A percentile compares a stretch with the other conserved stretches of the same genome.
phyloP scores from a whole-genome alignment of 2,888 invertebrate genomes.

The Gerris lacustris region DNA sequence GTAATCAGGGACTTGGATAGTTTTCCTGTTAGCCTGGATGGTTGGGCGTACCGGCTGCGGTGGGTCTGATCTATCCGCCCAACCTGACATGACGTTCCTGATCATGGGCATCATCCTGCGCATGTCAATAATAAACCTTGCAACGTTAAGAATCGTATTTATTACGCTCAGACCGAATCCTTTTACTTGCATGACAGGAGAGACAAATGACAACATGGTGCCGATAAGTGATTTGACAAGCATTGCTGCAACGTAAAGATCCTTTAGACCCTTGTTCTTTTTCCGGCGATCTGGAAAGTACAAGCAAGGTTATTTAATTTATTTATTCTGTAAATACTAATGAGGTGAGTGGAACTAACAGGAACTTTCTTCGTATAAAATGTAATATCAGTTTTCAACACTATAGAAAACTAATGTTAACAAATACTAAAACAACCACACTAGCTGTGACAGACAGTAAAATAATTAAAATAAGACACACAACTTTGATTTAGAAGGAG shows the following conservation, averaged over 20 bases:
- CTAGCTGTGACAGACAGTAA: too few relatives aligned
- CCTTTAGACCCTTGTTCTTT: slow-evolving; percentile 18
- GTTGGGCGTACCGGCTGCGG: background rate
- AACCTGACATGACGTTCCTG: background rate
- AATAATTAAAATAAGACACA: too few relatives aligned
- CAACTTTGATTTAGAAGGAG: too few relatives aligned
- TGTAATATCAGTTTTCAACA: too few relatives aligned
- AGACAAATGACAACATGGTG: slow-evolving; percentile 19
- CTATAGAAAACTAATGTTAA: too few relatives aligned
- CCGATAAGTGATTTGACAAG: slow-evolving; percentile 32
- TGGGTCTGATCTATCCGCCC: background rate
- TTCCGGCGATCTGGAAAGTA: slow-evolving; percentile 7
- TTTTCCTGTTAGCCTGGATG: background rate
- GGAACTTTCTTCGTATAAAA: too few relatives aligned
- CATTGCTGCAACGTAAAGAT: slow-evolving; percentile 32
- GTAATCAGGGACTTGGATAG: background rate
- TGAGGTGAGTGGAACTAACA: too few relatives aligned
- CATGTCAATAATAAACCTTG: slow-evolving; percentile 10
- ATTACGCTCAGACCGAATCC: slow-evolving; percentile 21
- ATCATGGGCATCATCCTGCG: slow-evolving; percentile 3
- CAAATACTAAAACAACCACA: too few relatives aligned
- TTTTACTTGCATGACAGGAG: slow-evolving; percentile 25
- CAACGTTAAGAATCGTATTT: slow-evolving; percentile 21
- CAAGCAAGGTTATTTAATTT: too few relatives aligned
- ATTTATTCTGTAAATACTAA: too few relatives aligned